phyloP scores from a whole-genome alignment of 1,140 invertebrate species.

The Pomacea maculata region DNA sequence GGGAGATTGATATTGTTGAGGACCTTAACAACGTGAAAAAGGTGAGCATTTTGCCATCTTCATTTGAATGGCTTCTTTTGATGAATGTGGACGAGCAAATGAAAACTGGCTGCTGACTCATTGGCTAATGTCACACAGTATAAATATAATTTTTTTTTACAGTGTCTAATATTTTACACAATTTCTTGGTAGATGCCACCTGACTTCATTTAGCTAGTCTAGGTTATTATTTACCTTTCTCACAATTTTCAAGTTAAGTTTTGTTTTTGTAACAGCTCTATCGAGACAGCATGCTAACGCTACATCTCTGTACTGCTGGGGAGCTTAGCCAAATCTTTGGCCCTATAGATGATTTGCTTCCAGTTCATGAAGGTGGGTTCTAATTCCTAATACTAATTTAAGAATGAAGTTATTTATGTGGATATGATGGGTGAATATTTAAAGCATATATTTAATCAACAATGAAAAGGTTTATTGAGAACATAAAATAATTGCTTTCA shows the following conservation, averaged over 20 bases:
- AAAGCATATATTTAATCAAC: too few relatives aligned
- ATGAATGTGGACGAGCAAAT: too few relatives aligned
- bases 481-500: background rate
- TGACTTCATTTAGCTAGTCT: too few relatives aligned
- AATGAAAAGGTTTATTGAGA: background rate
- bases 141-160: too few relatives aligned
- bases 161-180: too few relatives aligned
- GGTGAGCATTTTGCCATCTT: slow-evolving; percentile 42
- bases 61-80: background rate
- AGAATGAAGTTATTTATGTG: too few relatives aligned
- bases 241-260: too few relatives aligned
- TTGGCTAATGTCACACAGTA: too few relatives aligned
- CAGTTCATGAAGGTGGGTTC: slow-evolving; percentile 61
- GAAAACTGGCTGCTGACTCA: too few relatives aligned
- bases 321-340: slow-evolving; percentile 69
- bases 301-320: slow-evolving; percentile 65
- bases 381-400: too few relatives aligned
- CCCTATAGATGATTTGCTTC: slow-evolving; percentile 57
- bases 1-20: slow-evolving; percentile 69
- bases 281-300: slow-evolving; percentile 66
- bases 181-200: background rate
- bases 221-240: too few relatives aligned
- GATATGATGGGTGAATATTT: too few relatives aligned
- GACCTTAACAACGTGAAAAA: slow-evolving; percentile 67
- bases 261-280: slow-evolving; percentile 60